Evolutionary conservation across 2,888 invertebrate species (phyloP).

Genomic region (Xestobium rufovillosum): DNA sequence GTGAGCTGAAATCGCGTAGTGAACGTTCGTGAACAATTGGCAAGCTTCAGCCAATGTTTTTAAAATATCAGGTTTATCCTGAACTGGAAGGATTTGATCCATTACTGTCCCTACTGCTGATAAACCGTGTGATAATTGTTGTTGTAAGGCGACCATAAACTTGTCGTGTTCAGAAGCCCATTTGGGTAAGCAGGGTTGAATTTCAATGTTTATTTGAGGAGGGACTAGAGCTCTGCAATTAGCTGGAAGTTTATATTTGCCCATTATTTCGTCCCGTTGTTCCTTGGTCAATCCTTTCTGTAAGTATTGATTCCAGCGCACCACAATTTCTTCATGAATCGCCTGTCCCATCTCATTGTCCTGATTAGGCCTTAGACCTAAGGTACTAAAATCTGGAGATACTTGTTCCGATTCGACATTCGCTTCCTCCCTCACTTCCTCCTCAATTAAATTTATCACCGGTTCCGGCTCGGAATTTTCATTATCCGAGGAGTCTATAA

Average conservation of each 20-base stretch:
- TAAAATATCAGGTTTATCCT: not conserved
- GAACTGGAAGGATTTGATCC: too few relatives aligned
- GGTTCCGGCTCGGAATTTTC: too few relatives aligned
- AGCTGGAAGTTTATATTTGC: conserved; percentile 10
- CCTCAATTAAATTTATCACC: too few relatives aligned
- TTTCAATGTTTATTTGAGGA: conserved; percentile 9
- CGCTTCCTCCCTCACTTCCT: too few relatives aligned
- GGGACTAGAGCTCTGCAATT: conserved; percentile 9
- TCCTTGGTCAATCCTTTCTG: conserved; percentile 8
- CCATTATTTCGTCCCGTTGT: conserved; percentile 8
- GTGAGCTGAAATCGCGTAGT: conserved; percentile 11
- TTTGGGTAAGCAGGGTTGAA: conserved; percentile 7
- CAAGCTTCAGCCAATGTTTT: conserved; percentile 9
- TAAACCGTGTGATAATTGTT: conserved; percentile 11
- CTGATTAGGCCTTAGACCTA: conserved; percentile 2
- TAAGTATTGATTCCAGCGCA: conserved; percentile 5
- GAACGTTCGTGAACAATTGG: conserved; percentile 11
- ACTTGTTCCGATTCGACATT: too few relatives aligned
- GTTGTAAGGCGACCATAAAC: conserved; percentile 8
- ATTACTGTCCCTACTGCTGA: conserved; percentile 8
- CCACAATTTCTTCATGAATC: conserved; percentile 7
- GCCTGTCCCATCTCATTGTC: conserved; percentile 4
- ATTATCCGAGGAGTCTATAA: too few relatives aligned
- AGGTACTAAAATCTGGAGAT: conserved; percentile 4
- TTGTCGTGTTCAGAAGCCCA: conserved; percentile 9